Conservation (phyloP, 2,113 vertebrate genomes). For the Lophura nycthemera region DNA sequence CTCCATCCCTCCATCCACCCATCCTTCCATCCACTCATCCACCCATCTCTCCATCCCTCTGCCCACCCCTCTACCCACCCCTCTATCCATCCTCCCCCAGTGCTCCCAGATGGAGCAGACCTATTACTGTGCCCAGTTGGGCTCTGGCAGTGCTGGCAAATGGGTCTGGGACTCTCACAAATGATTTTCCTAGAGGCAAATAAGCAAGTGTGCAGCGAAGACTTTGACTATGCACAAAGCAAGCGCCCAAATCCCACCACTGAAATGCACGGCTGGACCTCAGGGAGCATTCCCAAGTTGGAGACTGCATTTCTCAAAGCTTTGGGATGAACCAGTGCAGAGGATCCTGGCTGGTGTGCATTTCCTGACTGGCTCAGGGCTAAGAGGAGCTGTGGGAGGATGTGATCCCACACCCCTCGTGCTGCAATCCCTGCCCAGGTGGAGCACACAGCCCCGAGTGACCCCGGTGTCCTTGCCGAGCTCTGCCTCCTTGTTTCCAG, state of each 20-base stretch:
- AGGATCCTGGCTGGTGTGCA: background rate
- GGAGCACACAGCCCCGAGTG: background rate
- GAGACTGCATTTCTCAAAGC: rapidly evolving
- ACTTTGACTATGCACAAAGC: background rate
- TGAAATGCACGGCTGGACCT: background rate
- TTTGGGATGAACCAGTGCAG: background rate
- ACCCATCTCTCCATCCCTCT: no score
- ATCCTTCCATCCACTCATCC: no score
- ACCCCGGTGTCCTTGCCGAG: background rate
- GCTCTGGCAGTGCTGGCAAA: background rate
- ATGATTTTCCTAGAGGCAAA: background rate
- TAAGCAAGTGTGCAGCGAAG: background rate
- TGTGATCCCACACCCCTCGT: background rate
- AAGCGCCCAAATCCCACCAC: rapidly evolving
- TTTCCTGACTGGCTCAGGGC: background rate
- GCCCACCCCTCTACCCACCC: no score
- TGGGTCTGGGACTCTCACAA: background rate
- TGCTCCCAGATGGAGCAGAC: background rate
- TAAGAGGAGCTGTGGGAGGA: background rate
- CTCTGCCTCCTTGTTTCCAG: background rate
- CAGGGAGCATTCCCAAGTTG: rapidly evolving
- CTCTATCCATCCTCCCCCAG: no score
- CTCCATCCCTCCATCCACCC: no score
- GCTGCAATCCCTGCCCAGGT: background rate
- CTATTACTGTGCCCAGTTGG: background rate